A percentile compares a stretch with the other conserved stretches of the same genome.
phyloP scores from a whole-genome alignment of 2,113 vertebrate species.

The Rostratula benghalensis region DNA sequence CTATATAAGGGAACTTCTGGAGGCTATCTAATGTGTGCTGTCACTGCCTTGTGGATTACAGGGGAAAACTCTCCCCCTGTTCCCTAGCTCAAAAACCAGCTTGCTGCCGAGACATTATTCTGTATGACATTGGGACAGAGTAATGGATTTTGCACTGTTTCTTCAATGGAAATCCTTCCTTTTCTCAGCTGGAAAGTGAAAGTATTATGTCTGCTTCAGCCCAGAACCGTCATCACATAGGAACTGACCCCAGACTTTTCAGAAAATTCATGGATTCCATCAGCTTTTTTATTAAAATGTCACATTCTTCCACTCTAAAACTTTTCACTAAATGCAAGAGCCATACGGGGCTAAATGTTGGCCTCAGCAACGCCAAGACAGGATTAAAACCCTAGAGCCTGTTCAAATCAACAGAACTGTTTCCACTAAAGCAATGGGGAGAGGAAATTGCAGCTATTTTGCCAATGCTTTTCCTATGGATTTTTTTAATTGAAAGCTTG shows the following conservation, averaged over 20 bases:
- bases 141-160: background rate
- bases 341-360: background rate
- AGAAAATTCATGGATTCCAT: conserved; percentile 24
- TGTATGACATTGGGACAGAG: background rate
- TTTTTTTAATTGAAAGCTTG: background rate
- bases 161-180: background rate
- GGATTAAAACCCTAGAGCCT: background rate
- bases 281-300: conserved; percentile 17
- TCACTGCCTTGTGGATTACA: background rate
- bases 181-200: background rate
- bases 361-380: background rate
- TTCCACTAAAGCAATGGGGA: background rate
- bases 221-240: conserved; percentile 1
- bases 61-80: background rate
- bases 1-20: background rate
- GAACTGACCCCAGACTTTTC: conserved; percentile 22
- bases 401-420: background rate
- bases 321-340: background rate
- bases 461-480: background rate
- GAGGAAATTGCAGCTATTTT: background rate
- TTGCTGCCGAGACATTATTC: background rate
- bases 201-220: background rate
- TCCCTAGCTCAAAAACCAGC: background rate
- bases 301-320: conserved; percentile 18
- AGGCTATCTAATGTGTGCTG: background rate